phyloP scores from a whole-genome alignment of 30 jellyfish, hydroid and myxozoan species.

The Clytia hemisphaerica region DNA sequence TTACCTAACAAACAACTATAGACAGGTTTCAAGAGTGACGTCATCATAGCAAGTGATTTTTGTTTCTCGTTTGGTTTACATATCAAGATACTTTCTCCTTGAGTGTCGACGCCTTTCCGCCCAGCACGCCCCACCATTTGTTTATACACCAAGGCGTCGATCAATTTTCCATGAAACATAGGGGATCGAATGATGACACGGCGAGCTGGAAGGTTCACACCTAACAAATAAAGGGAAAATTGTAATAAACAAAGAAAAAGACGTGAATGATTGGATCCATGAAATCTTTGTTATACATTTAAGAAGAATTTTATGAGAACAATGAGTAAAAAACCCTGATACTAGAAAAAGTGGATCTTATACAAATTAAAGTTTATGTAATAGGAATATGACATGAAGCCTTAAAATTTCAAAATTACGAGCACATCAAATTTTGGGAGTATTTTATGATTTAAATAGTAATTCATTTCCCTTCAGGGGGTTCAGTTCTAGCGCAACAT shows the following conservation, averaged over 20 bases:
- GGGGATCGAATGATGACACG: constrained; percentile 89
- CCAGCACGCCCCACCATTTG: constrained; percentile 99
- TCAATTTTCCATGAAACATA: constrained; percentile 74
- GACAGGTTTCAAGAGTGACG: constrained; percentile 69
- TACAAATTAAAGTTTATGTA: too few species aligned
- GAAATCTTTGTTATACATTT: background rate
- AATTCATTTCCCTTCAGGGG: too few species aligned
- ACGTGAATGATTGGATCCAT: background rate
- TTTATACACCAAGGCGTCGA: constrained; percentile 77
- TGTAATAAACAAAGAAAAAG: background rate
- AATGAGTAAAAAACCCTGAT: background rate
- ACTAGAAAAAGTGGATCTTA: too few species aligned
- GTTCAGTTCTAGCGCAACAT: too few species aligned
- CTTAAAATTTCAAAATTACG: too few species aligned
- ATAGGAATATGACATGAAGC: too few species aligned
- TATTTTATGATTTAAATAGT: too few species aligned
- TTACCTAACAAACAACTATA: constrained; percentile 85
- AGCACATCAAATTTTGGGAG: too few species aligned
- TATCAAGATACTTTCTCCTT: constrained; percentile 80
- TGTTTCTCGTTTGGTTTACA: constrained; percentile 78
- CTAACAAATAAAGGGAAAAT: constrained; percentile 14
- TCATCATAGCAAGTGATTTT: constrained; percentile 44
- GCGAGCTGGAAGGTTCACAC: constrained; percentile 93
- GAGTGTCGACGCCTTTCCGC: constrained; percentile 79
- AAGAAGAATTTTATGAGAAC: background rate